These are phyloP conservation scores for Xestia sexstrigata DNA, from an alignment of 2,888 invertebrate species.

Conservation along the genomic window DNA sequence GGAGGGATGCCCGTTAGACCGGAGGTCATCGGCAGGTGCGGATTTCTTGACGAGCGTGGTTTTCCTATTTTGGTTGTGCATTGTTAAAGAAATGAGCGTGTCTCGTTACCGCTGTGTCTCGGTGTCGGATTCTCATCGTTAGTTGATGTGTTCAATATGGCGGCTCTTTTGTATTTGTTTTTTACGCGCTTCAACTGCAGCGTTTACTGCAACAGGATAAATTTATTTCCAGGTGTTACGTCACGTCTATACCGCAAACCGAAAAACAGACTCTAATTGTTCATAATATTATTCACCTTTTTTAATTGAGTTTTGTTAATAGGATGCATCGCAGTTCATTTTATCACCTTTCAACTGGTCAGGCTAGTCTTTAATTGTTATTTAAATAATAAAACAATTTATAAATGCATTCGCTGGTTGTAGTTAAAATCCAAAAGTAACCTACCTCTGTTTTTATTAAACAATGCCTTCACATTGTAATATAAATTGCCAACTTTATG, in stretches of 20 bases:
- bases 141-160: slow-evolving; percentile 62
- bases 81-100: slow-evolving; percentile 83
- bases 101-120: slow-evolving; percentile 76
- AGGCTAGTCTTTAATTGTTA: slow-evolving; percentile 23
- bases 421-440: slow-evolving; percentile 27
- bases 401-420: slow-evolving; percentile 32
- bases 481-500: slow-evolving; percentile 46
- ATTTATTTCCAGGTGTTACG: slow-evolving; percentile 46
- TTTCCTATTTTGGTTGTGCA: slow-evolving; percentile 86
- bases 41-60: slow-evolving; percentile 87
- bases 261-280: slow-evolving; percentile 46
- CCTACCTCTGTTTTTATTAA: slow-evolving; percentile 42
- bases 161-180: slow-evolving; percentile 39
- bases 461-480: slow-evolving; percentile 37
- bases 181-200: slow-evolving; percentile 34
- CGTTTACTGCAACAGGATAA: slow-evolving; percentile 49
- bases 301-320: slow-evolving; percentile 45
- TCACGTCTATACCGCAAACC: slow-evolving; percentile 39
- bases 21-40: slow-evolving; percentile 88
- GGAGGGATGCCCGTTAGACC: slow-evolving; percentile 85
- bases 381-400: slow-evolving; percentile 31
- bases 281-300: slow-evolving; percentile 30
- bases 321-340: slow-evolving; percentile 17
- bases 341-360: slow-evolving; percentile 30
- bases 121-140: slow-evolving; percentile 72